phyloP scores from a whole-genome alignment of 2,113 vertebrate species.

The Xiphorhynchus elegans region DNA sequence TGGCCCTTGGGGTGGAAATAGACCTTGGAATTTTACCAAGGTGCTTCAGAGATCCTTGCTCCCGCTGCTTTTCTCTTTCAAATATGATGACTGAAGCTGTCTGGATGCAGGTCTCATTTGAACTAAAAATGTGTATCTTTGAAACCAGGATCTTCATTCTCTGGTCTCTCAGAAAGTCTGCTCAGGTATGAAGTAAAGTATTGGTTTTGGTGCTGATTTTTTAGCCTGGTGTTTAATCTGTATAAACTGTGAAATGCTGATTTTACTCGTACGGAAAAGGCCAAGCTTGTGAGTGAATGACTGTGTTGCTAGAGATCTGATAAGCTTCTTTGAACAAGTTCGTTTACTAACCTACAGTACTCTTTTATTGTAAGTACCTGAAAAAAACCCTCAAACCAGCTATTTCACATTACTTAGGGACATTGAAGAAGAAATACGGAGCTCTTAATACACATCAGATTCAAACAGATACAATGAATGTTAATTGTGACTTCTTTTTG shows the following conservation, averaged over 20 bases:
- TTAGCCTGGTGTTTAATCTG: background rate
- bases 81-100: background rate
- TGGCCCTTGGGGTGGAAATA: background rate
- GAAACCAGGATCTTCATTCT: background rate
- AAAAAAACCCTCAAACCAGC: background rate
- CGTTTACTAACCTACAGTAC: background rate
- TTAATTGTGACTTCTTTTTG: constrained; percentile 4
- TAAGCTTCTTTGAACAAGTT: background rate
- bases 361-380: background rate
- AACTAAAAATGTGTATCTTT: background rate
- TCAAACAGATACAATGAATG: background rate
- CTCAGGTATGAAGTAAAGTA: background rate
- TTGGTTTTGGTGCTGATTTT: background rate
- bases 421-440: background rate
- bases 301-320: background rate
- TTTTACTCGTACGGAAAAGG: background rate
- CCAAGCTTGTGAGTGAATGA: background rate
- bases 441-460: background rate
- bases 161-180: background rate
- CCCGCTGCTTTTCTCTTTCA: constrained; percentile 13
- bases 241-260: background rate
- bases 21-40: constrained; percentile 3
- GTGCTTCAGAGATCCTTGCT: background rate
- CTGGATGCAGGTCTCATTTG: background rate
- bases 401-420: background rate